Conservation (phyloP, 2,888 invertebrate genomes). For the Catocala fraxini region DNA sequence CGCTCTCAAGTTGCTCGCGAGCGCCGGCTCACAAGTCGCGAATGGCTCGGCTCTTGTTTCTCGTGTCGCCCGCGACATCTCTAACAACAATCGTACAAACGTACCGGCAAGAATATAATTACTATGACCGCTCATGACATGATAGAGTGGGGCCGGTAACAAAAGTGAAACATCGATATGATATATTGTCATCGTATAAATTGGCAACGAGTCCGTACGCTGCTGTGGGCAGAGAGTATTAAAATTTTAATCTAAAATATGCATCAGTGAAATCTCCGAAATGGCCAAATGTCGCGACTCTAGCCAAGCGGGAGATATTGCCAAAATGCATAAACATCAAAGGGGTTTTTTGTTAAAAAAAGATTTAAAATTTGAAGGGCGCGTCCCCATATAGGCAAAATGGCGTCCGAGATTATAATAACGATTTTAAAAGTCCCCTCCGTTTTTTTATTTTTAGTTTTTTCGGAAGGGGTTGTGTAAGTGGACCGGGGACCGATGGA, state of each 20-base stretch:
- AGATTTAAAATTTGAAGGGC: slow-evolving; percentile 85
- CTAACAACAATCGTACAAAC: slow-evolving; percentile 37
- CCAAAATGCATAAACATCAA: slow-evolving; percentile 85
- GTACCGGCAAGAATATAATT: slow-evolving; percentile 50
- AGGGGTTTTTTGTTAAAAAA: slow-evolving; percentile 84
- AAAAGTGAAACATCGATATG: slow-evolving; percentile 62
- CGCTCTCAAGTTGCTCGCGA: slow-evolving; percentile 24
- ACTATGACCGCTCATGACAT: slow-evolving; percentile 51
- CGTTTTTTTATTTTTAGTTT: slow-evolving; percentile 76
- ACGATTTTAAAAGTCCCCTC: slow-evolving; percentile 86
- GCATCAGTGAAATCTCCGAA: slow-evolving; percentile 82
- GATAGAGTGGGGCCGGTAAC: slow-evolving; percentile 57
- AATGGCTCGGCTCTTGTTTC: slow-evolving; percentile 22
- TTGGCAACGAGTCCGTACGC: slow-evolving; percentile 52
- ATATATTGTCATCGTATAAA: slow-evolving; percentile 65
- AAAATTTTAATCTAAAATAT: slow-evolving; percentile 83
- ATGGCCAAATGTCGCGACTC: slow-evolving; percentile 82
- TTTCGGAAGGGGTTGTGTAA: slow-evolving; percentile 79
- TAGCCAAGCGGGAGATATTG: slow-evolving; percentile 82
- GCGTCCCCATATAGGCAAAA: slow-evolving; percentile 81
- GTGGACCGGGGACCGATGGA: slow-evolving; percentile 81
- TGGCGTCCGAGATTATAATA: slow-evolving; percentile 88
- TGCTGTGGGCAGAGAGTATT: slow-evolving; percentile 65
- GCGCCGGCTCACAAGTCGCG: slow-evolving; percentile 12
- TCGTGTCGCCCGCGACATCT: slow-evolving; percentile 25